phyloP scores from a whole-genome alignment of 1,140 invertebrate species.

The Tigriopus japonicus region DNA sequence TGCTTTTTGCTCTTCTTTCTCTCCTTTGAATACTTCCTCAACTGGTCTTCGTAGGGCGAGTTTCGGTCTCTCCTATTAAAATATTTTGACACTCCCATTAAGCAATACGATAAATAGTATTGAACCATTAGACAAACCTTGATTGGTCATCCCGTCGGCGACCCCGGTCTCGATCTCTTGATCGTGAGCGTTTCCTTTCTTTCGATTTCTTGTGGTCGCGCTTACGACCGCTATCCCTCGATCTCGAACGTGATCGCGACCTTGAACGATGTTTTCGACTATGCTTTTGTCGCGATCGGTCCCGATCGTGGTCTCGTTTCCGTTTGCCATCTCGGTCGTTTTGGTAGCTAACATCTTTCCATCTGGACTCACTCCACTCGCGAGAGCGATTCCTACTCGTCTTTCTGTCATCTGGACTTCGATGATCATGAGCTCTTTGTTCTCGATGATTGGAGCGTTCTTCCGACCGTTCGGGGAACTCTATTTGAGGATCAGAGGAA shows the following conservation, averaged over 20 bases:
- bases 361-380: not conserved
- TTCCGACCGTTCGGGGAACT: not conserved
- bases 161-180: not conserved
- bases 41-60: not conserved
- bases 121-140: no score
- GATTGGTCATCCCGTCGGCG: not conserved
- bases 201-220: not conserved
- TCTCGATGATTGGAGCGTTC: not conserved
- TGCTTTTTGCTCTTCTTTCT: conserved; percentile 8
- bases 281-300: no score
- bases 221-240: not conserved
- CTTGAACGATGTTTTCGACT: no score
- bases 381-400: not conserved
- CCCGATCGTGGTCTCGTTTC: no score
- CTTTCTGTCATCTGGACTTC: not conserved
- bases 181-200: not conserved
- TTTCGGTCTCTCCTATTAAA: not conserved
- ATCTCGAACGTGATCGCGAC: not conserved
- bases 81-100: no score
- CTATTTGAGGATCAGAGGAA: not conserved
- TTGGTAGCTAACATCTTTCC: no score
- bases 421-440: not conserved
- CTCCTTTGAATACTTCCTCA: conserved; percentile 1
- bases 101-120: no score
- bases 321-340: no score